Base-by-base conservation (phyloP, 2,797 vertebrate genomes). In the Neomorphus geoffroyi region DNA sequence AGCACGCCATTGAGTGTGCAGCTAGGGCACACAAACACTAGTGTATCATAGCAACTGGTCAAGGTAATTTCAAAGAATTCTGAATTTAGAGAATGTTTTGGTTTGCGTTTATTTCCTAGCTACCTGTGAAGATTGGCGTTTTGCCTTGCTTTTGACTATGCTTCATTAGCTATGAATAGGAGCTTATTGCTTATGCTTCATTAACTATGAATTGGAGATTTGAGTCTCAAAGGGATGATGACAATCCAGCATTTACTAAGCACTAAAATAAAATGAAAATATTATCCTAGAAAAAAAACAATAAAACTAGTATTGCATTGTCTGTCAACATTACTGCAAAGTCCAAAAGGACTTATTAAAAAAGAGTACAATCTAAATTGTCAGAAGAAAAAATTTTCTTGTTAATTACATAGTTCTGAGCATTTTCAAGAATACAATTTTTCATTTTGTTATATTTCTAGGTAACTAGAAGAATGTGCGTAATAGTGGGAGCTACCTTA, bases 91-190 rank as follows among this genome's bases (percentile, higher is more conserved):
- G 30, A 92, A 70, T 57, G 30, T 32, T 92, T 64, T 69, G 30
- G 21, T 86, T 92, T 95, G 67, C 17, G 79, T 92, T 92, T 51
- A 67, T 91, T 86, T 93, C 80, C 45, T 81, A 88, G 64, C 41
- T 81, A 93, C 60, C 41, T 93, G n/a, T 77, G 46, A 81, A 94
- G 74, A 80, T 18, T 82, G 83, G 41, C n/a, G 60, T 85, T 91
- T 92, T 86, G 80, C 70, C 70, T 86, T 77, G 70, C 27, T 88
- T 93, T 92, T 82, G 43, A 53, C 39, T 73, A 26, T 54, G 70
- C 77, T 94, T 64, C 86, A 67, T 41, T 86, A 85, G 37, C 19
- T 80, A 19, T 77, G 82, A 80, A 75, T 69, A 84, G 65, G 13
- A 84, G 30, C 41, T 83, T 88, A 73, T 50, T 83, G 69, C 54